A percentile compares a stretch with the other conserved stretches of the same genome.
Conservation (phyloP, 2,888 invertebrate genomes). For the Syrphus vitripennis region DNA sequence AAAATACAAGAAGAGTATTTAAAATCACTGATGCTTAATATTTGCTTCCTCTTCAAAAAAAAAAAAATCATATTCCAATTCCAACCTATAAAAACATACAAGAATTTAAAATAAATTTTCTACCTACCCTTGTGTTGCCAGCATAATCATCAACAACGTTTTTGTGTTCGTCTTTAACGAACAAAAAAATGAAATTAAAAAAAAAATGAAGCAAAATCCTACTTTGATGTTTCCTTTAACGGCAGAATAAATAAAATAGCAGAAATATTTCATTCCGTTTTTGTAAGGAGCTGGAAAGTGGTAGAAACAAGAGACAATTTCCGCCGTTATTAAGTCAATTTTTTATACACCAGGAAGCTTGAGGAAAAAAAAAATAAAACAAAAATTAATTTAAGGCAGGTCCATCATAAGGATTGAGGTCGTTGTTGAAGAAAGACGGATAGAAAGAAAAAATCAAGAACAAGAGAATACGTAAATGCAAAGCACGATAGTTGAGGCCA, state of each 20-base stretch:
- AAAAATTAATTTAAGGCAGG: not conserved
- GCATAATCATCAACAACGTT: slow-evolving; percentile 11
- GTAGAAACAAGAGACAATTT: slow-evolving; percentile 25
- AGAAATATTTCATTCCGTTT: slow-evolving; percentile 21
- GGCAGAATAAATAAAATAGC: slow-evolving; percentile 8
- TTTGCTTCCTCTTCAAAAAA: slow-evolving; percentile 8
- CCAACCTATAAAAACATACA: not conserved
- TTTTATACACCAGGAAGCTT: not conserved
- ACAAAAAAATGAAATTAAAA: not conserved
- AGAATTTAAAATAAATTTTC: not conserved
- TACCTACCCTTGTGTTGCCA: slow-evolving; percentile 1
- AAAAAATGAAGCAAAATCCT: not conserved
- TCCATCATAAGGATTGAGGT: slow-evolving; percentile 5
- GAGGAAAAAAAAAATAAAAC: not conserved
- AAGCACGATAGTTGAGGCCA: not conserved
- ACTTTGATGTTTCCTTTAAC: slow-evolving; percentile 9
- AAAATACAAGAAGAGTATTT: slow-evolving; percentile 8
- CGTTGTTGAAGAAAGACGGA: not conserved
- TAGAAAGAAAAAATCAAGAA: not conserved
- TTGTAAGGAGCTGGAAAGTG: slow-evolving; percentile 13
- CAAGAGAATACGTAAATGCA: not conserved
- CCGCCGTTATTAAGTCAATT: slow-evolving; percentile 24
- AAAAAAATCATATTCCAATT: not conserved
- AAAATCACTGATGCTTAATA: slow-evolving; percentile 18
- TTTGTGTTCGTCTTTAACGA: not conserved